Conservation (phyloP, 2,797 vertebrate species). For the Adrianichthys oophorus region DNA sequence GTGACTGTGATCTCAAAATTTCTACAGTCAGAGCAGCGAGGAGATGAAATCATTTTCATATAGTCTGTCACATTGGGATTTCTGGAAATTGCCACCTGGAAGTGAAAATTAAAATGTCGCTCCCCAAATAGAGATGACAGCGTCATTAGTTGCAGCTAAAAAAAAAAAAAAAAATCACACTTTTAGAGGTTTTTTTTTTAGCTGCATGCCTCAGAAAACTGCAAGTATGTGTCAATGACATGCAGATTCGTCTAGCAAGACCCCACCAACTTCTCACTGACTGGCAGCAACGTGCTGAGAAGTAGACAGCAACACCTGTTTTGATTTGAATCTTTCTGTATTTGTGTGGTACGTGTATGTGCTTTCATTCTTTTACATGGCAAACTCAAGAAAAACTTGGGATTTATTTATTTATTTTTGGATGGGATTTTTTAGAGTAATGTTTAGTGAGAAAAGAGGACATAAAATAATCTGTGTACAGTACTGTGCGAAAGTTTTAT, state of each 20-base stretch:
- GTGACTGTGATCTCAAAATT: neutral
- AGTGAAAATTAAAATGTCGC: constrained; percentile 74
- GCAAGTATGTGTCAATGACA: constrained; percentile 22
- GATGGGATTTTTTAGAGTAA: too few relatives aligned
- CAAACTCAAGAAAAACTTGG: too few relatives aligned
- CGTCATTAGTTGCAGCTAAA: constrained; percentile 35
- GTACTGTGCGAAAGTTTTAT: too few relatives aligned
- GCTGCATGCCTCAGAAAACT: constrained; percentile 13
- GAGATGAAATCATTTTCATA: constrained; percentile 22
- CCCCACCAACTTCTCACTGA: constrained; percentile 56
- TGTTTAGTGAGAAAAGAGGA: too few relatives aligned
- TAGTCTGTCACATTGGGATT: constrained; percentile 38
- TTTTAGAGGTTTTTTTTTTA: constrained; percentile 17
- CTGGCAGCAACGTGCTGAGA: constrained; percentile 50
- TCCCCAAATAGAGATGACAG: constrained; percentile 59
- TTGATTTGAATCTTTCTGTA: neutral
- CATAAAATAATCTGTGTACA: too few relatives aligned
- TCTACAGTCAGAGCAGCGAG: constrained; percentile 9
- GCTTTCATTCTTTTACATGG: too few relatives aligned
- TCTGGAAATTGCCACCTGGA: constrained; percentile 48
- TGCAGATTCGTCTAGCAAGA: constrained; percentile 39
- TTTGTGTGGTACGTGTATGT: too few relatives aligned
- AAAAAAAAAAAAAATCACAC: constrained; percentile 26
- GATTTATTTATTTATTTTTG: too few relatives aligned
- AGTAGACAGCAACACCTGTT: constrained; percentile 25